These are phyloP conservation scores for Cryptomyrus ogoouensis DNA, from an alignment of 2,113 vertebrate species.

Conservation along the genomic window DNA sequence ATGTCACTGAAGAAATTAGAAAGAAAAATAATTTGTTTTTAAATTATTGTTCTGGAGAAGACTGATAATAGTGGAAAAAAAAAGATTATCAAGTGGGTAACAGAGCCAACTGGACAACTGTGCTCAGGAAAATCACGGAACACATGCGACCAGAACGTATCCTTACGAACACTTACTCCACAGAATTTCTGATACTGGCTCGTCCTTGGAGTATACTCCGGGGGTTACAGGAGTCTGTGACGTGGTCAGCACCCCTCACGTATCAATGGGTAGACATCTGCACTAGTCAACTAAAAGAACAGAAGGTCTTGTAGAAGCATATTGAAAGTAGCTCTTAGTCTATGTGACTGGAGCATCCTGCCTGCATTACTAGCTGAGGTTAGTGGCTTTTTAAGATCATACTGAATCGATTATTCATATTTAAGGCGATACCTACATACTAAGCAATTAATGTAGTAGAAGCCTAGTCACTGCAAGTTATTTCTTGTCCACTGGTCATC, in stretches of 20 bases:
- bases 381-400: background rate
- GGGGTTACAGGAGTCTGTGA: background rate
- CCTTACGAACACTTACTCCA: background rate
- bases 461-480: background rate
- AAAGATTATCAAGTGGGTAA: background rate
- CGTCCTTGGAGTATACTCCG: background rate
- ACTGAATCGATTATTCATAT: background rate
- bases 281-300: background rate
- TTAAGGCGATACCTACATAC: background rate
- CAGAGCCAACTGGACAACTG: background rate
- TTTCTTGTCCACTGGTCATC: background rate
- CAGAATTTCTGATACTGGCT: background rate
- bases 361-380: background rate
- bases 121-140: background rate
- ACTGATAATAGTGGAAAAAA: background rate
- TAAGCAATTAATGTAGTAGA: slow-evolving; percentile 2
- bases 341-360: background rate
- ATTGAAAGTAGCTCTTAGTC: background rate
- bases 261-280: background rate
- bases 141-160: background rate
- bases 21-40: background rate
- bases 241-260: background rate
- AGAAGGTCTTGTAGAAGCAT: background rate
- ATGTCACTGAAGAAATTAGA: background rate
- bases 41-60: background rate